phyloP scores from a whole-genome alignment of 2,113 vertebrate genomes.

The Fulica atra region DNA sequence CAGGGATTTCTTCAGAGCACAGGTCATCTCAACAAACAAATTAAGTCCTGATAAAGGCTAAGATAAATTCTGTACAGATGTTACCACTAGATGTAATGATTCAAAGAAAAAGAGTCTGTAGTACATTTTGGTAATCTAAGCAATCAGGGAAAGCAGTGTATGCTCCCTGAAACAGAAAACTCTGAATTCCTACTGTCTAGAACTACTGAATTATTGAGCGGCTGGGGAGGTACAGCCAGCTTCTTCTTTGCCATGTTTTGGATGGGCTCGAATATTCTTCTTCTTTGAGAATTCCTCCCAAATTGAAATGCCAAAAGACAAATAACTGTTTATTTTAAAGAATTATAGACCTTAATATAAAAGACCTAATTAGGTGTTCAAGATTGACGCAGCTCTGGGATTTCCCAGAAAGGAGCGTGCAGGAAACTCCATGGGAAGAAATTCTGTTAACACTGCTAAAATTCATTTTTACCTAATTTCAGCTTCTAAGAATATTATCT shows the following conservation, averaged over 20 bases:
- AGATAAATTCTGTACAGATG: neutral
- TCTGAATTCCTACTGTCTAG: neutral
- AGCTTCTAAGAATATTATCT: neutral
- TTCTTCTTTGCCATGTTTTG: neutral
- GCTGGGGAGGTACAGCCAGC: neutral
- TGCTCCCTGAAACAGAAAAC: neutral
- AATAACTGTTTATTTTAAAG: neutral
- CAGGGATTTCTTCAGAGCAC: neutral
- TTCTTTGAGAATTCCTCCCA: neutral
- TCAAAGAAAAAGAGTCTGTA: neutral
- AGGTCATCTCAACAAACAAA: neutral
- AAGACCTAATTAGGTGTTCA: neutral
- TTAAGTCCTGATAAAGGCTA: neutral
- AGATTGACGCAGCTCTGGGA: neutral
- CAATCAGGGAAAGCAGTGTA: neutral
- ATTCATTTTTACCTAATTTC: neutral
- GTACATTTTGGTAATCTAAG: neutral
- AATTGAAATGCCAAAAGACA: neutral
- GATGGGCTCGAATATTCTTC: fast-evolving
- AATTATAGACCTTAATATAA: neutral
- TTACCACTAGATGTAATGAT: neutral
- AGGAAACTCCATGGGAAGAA: neutral
- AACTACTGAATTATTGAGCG: neutral
- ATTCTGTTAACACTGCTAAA: neutral
- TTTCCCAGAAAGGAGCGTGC: neutral